Base-by-base conservation (phyloP, 2,888 invertebrate genomes). In the Dolomedes plantarius region DNA sequence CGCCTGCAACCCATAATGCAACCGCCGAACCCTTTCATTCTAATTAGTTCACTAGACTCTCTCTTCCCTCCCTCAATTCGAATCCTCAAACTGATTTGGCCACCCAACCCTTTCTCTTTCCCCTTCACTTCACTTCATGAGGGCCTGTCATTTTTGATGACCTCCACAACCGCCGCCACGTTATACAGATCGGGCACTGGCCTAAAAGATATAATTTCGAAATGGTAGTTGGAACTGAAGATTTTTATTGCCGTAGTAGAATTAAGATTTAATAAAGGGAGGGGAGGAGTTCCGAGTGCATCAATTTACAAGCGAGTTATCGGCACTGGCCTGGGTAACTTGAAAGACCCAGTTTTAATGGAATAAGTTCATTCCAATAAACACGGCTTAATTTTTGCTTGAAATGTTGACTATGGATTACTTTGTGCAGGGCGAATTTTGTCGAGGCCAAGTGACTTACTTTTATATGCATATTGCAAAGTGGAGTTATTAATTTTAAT, bases 21-120 rank as follows among this genome's bases (percentile, higher is more conserved):
- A 56, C 56, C 56, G 23, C 19, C 56, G n/a, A 56, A 56, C 56
- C 56, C 56, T 56, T 56, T 56, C 56, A 56, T 56, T 23, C 56
- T 56, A 56, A 56, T 56, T 56, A 23, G 56, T 56, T 56, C 56
- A 23, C 23, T 56, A 46, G 41, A 13, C 11, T 13, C n/a, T 46
- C 41, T 11, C 16, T 46, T 16, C 56, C 56, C 23, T 23, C 7
- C 56, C 23, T 23, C 23, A 16, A 46, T 46, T 11, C 46, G 23
- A 23, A 56, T 23, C 16, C 56, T 56, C 23, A 23, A 56, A 56
- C 23, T 56, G 56, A 56, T 56, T 56, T 56, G 16, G 56, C 16
- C n/a, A 2, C 16, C 16, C 56, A 56, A 56, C 56, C 23, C 56
- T 56, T 56, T 56, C 56, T 23, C 46, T 46, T n/a, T n/a, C 11